Evolutionary conservation across 2,797 vertebrate species (phyloP).

Genomic region (Gobio occitaniae): DNA sequence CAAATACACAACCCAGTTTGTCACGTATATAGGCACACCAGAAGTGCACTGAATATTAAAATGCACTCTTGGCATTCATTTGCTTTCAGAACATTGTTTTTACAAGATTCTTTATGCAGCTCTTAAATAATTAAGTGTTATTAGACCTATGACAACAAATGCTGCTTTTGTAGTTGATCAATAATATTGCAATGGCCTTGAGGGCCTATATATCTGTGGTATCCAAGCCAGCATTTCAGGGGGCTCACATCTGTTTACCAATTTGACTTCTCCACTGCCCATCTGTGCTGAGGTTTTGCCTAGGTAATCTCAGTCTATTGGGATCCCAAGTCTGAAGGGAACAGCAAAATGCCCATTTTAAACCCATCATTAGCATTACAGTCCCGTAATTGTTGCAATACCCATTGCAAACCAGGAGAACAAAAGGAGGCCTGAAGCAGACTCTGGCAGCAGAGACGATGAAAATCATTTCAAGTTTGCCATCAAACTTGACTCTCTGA

Average conservation of each 20-base stretch:
- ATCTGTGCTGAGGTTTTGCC: slow-evolving; percentile 52
- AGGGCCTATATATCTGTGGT: slow-evolving; percentile 30
- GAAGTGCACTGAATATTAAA: slow-evolving; percentile 5
- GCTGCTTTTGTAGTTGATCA: slow-evolving; percentile 41
- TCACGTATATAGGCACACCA: neutral
- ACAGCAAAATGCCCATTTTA: slow-evolving; percentile 36
- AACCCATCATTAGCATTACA: slow-evolving; percentile 45
- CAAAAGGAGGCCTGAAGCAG: slow-evolving; percentile 30
- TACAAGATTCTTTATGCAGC: slow-evolving; percentile 15
- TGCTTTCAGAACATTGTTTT: slow-evolving; percentile 21
- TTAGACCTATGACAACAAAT: slow-evolving; percentile 27
- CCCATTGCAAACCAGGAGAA: slow-evolving; percentile 25
- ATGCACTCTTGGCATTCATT: slow-evolving; percentile 11
- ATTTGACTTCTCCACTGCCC: slow-evolving; percentile 31
- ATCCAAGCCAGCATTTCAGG: slow-evolving; percentile 32
- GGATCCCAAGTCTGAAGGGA: slow-evolving; percentile 42
- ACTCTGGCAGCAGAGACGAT: slow-evolving; percentile 1
- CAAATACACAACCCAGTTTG: slow-evolving; percentile 19
- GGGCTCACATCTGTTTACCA: slow-evolving; percentile 57
- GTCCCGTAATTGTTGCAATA: slow-evolving; percentile 43
- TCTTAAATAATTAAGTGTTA: slow-evolving; percentile 32
- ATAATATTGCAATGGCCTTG: slow-evolving; percentile 40
- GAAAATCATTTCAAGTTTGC: slow-evolving; percentile 43
- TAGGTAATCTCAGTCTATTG: slow-evolving; percentile 53
- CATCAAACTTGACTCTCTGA: slow-evolving; percentile 33